Percentiles rank a stretch among this genome's conserved stretches.
Evolutionary conservation across 2,888 invertebrate genomes (phyloP).

Genomic region (Heteromurus nitidus): DNA sequence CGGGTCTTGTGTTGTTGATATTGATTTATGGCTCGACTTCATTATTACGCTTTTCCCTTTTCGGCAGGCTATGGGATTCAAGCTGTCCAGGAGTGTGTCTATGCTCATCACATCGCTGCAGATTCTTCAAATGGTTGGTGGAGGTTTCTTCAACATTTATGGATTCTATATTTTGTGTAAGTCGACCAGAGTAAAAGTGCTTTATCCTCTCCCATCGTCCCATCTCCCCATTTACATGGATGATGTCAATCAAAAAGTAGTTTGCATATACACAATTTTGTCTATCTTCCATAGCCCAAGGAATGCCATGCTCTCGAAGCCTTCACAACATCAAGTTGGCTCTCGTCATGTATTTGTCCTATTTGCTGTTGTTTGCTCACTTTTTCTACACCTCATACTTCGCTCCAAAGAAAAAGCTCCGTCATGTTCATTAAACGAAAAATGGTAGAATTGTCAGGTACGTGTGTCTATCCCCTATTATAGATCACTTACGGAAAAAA

Average conservation of each 20-base stretch:
- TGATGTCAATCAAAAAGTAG: too few species aligned
- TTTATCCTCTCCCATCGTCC: too few species aligned
- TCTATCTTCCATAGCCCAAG: conserved; percentile 55
- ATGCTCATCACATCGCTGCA: conserved; percentile 95
- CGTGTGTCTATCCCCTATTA: too few species aligned
- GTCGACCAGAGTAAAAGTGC: too few species aligned
- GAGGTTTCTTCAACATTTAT: conserved; percentile 81
- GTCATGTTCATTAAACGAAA: conserved; percentile 45
- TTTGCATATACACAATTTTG: too few species aligned
- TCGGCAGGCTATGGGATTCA: conserved; percentile 84
- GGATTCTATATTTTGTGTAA: conserved; percentile 81
- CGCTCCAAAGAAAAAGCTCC: conserved; percentile 42
- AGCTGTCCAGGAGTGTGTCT: conserved; percentile 87
- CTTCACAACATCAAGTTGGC: conserved; percentile 85
- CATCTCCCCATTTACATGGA: too few species aligned
- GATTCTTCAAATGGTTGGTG: conserved; percentile 94
- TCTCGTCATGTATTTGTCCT: conserved; percentile 94
- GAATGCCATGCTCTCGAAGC: conserved; percentile 67
- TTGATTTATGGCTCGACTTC: conserved; percentile 3
- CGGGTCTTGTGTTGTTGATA: neutral
- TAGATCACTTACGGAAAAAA: too few species aligned
- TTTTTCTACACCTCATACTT: conserved; percentile 96
- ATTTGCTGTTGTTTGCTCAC: conserved; percentile 92
- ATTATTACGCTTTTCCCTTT: neutral
- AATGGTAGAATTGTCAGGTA: too few species aligned